phyloP scores from a whole-genome alignment of 2,888 invertebrate genomes.

The Ypsolopha scabrella region DNA sequence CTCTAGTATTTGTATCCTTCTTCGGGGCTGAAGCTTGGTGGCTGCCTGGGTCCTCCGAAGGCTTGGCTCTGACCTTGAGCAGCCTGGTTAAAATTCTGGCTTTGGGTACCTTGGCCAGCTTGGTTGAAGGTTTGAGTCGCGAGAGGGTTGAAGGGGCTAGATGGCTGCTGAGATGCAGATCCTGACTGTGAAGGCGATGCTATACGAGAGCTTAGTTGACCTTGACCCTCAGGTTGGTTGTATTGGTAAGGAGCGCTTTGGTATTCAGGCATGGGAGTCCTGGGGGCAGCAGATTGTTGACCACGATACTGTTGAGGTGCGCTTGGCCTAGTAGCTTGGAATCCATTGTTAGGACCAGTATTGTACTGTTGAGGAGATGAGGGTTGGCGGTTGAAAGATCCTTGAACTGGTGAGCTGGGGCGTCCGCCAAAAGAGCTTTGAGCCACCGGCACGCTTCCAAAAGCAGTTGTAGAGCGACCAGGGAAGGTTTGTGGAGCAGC shows the following conservation, averaged over 20 bases:
- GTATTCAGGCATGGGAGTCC: conserved; percentile 11
- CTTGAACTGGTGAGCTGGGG: too few species aligned
- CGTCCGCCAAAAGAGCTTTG: too few species aligned
- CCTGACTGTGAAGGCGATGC: background rate
- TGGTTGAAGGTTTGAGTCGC: conserved; percentile 4
- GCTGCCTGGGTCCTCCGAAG: conserved; percentile 51
- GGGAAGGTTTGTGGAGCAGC: too few species aligned
- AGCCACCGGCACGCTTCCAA: too few species aligned
- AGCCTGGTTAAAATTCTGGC: conserved; percentile 1
- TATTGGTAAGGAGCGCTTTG: conserved; percentile 25
- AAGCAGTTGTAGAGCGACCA: too few species aligned
- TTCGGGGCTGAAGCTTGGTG: conserved; percentile 51
- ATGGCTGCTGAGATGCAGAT: background rate
- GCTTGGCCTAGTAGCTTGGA: too few species aligned
- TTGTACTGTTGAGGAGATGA: too few species aligned
- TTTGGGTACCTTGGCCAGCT: conserved; percentile 11
- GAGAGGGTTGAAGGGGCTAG: background rate
- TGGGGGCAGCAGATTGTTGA: too few species aligned
- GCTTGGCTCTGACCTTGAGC: conserved; percentile 12
- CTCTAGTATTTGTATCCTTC: conserved; percentile 57
- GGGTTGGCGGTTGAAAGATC: too few species aligned
- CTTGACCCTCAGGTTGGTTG: conserved; percentile 19
- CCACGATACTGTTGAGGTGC: too few species aligned
- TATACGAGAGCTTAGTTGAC: background rate
- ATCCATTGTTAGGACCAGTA: too few species aligned